These are phyloP conservation scores for cat (Felis catus) DNA, from an alignment of 2,113 vertebrate species.

Conservation along the genomic window DNA sequence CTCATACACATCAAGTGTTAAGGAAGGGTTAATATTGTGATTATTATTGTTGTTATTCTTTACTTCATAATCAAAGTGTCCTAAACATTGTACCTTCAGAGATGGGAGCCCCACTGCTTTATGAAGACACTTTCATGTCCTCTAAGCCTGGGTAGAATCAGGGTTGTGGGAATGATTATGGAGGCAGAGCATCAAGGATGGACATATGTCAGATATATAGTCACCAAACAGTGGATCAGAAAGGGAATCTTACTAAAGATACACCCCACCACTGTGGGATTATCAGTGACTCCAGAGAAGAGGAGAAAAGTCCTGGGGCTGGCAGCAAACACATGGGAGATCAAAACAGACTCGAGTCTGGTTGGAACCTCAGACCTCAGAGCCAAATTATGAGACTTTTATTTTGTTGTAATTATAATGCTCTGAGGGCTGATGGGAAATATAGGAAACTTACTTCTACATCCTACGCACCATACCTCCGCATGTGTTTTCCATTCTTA, in stretches of 20 bases:
- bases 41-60: background rate
- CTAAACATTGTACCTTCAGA: background rate
- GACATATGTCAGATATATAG: fast-evolving
- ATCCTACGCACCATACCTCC: background rate
- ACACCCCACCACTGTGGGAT: fast-evolving
- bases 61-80: background rate
- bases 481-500: background rate
- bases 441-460: background rate
- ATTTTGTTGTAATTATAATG: background rate
- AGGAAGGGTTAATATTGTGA: background rate
- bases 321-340: background rate
- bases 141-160: background rate
- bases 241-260: background rate
- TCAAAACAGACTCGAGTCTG: background rate
- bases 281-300: background rate
- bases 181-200: fast-evolving
- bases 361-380: background rate
- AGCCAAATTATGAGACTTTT: background rate
- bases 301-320: background rate
- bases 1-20: background rate
- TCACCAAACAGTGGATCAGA: background rate
- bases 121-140: background rate
- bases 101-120: background rate
- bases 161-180: fast-evolving
- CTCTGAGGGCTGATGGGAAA: background rate